Base-by-base conservation (phyloP, 2,888 invertebrate genomes). In the Beris morrisii region DNA sequence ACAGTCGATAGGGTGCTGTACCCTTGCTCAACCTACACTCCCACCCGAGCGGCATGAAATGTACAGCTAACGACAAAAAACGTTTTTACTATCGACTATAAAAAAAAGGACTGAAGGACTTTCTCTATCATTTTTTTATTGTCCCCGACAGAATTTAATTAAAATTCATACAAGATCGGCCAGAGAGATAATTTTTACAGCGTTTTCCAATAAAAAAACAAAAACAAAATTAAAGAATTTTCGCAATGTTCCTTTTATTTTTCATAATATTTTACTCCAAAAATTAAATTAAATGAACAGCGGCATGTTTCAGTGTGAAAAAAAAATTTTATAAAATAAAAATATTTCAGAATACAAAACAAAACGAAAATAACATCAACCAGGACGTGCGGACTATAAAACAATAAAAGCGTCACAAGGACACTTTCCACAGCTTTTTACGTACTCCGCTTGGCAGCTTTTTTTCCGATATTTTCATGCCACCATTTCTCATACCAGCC, bases 401-500 rank as follows among this genome's bases (percentile, higher is more conserved):
- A 38, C 38, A 38, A 38, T 38, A 38, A 38, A 7, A 9, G 38
- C 38, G 32, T 5, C 32, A 32, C n/a, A 48, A 48, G 5, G 48
- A 15, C 48, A 15, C 11, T 38, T 9, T 38, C 38, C 1, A 7
- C 38, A 38, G 38, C 4, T 13, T 30, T 28, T 30, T 64, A 38
- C 31, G 50, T 63, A 43, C 58, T 48, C n/a, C 46, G 31, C n/a
- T 61, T 61, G 5, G 22, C 22, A n/a, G 15, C 6, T 3, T 54
- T 15, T 46, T 13, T 11, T 5, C 61, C 56, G 38, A 73, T 63
- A 68, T 76, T 72, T 46, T 74, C 69, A 44, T 75, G 72, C 76
- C 76, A 77, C 80, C 80, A 81, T 61, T 74, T 73, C 58, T 75
- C 74, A 70, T 81, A 81, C 79, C 80, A 81, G 28, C 71, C 74